Conservation (phyloP, 2,888 invertebrate genomes). For the Nymphalis urticae region DNA sequence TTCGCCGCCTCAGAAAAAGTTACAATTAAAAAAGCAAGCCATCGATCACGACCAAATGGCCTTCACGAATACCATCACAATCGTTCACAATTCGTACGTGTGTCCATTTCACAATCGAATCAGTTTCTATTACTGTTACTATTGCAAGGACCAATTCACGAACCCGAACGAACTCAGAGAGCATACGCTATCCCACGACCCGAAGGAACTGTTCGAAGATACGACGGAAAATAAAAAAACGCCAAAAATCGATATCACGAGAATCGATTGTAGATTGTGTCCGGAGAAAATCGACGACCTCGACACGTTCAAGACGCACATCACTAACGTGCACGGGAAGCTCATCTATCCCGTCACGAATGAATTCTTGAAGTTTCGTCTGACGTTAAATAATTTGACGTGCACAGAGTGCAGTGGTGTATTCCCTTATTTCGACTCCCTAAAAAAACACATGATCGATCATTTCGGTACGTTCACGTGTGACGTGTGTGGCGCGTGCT, state of each 20-base stretch:
- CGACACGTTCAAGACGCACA: constrained; percentile 57
- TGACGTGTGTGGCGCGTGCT: constrained; percentile 72
- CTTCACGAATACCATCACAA: constrained; percentile 58
- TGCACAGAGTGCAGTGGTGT: constrained; percentile 65
- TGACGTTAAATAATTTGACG: constrained; percentile 58
- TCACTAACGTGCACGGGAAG: constrained; percentile 53
- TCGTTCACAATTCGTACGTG: constrained; percentile 65
- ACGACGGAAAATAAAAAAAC: constrained; percentile 66
- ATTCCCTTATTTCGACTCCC: constrained; percentile 65
- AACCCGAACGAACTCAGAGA: constrained; percentile 65
- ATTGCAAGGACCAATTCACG: constrained; percentile 70
- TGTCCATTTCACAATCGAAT: constrained; percentile 69
- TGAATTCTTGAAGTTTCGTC: constrained; percentile 65
- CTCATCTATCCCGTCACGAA: constrained; percentile 54
- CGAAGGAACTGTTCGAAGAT: constrained; percentile 53
- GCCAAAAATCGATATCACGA: constrained; percentile 71
- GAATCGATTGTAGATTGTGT: constrained; percentile 69
- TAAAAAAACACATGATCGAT: constrained; percentile 69
- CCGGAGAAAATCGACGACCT: constrained; percentile 61
- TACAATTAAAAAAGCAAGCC: constrained; percentile 42
- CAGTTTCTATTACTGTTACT: constrained; percentile 72
- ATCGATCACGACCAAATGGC: constrained; percentile 60
- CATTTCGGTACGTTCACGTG: constrained; percentile 71
- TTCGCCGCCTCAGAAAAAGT: constrained; percentile 20
- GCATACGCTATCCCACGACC: constrained; percentile 66